These are phyloP conservation scores for Halesus radiatus DNA, from an alignment of 1,140 invertebrate genomes.

Conservation along the genomic window DNA sequence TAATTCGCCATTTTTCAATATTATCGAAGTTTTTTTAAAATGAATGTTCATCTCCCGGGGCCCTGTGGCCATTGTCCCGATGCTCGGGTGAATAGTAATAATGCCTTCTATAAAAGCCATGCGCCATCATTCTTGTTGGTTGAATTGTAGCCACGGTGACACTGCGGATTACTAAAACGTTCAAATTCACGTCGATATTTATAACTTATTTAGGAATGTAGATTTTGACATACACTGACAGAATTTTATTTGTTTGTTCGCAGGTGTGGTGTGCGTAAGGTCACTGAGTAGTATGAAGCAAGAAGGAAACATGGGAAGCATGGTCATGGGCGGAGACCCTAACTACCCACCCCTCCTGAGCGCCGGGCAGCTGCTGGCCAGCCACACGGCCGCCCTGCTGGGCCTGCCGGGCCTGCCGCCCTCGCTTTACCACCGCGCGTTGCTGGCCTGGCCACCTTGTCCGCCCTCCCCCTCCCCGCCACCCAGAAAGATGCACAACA, in stretches of 20 bases:
- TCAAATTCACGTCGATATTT: no score
- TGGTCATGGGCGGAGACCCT: slow-evolving; percentile 60
- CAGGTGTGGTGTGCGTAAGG: slow-evolving; percentile 68
- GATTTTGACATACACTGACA: no score
- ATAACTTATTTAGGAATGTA: no score
- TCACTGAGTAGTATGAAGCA: slow-evolving; percentile 68
- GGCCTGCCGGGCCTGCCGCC: slow-evolving; percentile 67
- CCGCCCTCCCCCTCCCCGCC: slow-evolving; percentile 51
- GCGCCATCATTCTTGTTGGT: neutral
- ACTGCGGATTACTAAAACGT: neutral
- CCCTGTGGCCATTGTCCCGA: slow-evolving; percentile 15
- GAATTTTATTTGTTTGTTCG: slow-evolving; percentile 45
- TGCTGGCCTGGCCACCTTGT: slow-evolving; percentile 60
- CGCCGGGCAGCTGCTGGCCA: slow-evolving; percentile 66
- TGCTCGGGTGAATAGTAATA: slow-evolving; percentile 2
- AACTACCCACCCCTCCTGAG: slow-evolving; percentile 65
- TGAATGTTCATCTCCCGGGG: slow-evolving; percentile 8
- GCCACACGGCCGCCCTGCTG: slow-evolving; percentile 66
- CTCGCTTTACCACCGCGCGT: slow-evolving; percentile 67
- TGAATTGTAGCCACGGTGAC: neutral
- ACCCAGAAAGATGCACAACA: slow-evolving; percentile 38
- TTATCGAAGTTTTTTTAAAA: slow-evolving; percentile 6
- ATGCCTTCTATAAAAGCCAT: neutral
- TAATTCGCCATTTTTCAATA: slow-evolving; percentile 27
- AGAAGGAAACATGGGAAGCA: slow-evolving; percentile 53